Base-by-base conservation (phyloP, 53 echinoderm and acorn worm species). In the Hippasteria phrygiana region DNA sequence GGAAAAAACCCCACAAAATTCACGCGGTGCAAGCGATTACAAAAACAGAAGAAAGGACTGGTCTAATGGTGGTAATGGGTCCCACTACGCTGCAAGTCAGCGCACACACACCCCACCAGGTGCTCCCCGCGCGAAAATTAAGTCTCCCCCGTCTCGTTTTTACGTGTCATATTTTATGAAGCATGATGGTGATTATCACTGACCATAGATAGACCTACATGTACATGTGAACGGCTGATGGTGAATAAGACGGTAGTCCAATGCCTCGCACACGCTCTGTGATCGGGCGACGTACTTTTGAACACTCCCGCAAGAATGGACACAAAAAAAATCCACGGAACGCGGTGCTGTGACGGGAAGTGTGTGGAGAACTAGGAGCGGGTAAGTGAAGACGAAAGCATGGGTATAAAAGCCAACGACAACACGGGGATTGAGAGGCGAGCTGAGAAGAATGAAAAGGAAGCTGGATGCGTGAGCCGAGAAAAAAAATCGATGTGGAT, bases 131-230 rank as follows among this genome's bases (percentile, higher is more conserved):
- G 2, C 1, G 41, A 40, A 42, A 13, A 71, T 38, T 17, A 54
- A 59, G 26, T 34, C 69, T 67, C 69, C 14, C 69, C 13, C 1
- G 9, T 35, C 37, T 5, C 37, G 2, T 72, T 20, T 42, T 72
- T 85, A 85, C 70, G 85, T 67, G 85, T 85, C 69, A 85, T 42
- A 85, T 85, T 85, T 69, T 67, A 71, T 85, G 85, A 85, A 85
- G 85, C 85, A 85, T 71, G 53, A 85, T 28, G 46, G 65, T 71
- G 71, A 85, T 85, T 85, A 85, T 69, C 85, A 71, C 34, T 85
- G 85, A 85, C 85, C 85, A 85, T 85, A 43, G 34, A 71, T 85
- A 85, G 71, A 85, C 85, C 85, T 71, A 43, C 48, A 70, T 70
- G 56, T 41, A 39, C 26, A 3, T 14, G 20, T n/a, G 64, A 67